Base-by-base conservation (phyloP, 1,140 invertebrate species). In the Panonychus citri region DNA sequence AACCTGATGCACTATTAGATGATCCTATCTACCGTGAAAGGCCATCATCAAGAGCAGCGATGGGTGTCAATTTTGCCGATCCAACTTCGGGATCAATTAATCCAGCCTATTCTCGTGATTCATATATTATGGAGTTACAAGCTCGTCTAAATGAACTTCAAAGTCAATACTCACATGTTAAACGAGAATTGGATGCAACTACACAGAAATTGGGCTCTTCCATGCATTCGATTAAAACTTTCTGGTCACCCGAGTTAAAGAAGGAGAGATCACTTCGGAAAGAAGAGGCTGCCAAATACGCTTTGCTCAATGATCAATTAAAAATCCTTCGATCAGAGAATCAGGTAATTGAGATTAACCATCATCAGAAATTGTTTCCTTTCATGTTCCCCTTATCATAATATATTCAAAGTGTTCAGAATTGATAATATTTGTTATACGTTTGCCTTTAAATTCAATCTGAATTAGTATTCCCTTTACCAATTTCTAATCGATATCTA, bases 161-260 rank as follows among this genome's bases (percentile, higher is more conserved):
- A 67, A 77, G 85, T n/a, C 91, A 97, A 70, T 78, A 95, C 65
- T 83, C 81, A n/a, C 87, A 86, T 68, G 75, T 96, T 43, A 94
- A 95, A 70, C 86, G 91, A 66, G 93, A 97, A 67, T 76, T 96
- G 62, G 90, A 97, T 72, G 74, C 91, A 60, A 93, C 89, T 57
- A 95, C 95, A 72, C 90, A 96, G 71, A 97, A 97, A 71, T 75
- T 98, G 59, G 89, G 88, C 66, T 95, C 91, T 65, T 90, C 85
- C 64, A 97, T 97, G 91, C 91, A 96, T 72, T 91, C 86, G 70
- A 97, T 98, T 67, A 98, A 98, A 73, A 96, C 91, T 13, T 97
- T 98, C 73, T 98, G 94, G 94, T 94, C 88, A 69, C 94, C 94
- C 0, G 94, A 98, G 70, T 75, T 98, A 64, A 98, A 98, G 72